Conservation (phyloP, 2,113 vertebrate species). For the Sisor rabdophorus region DNA sequence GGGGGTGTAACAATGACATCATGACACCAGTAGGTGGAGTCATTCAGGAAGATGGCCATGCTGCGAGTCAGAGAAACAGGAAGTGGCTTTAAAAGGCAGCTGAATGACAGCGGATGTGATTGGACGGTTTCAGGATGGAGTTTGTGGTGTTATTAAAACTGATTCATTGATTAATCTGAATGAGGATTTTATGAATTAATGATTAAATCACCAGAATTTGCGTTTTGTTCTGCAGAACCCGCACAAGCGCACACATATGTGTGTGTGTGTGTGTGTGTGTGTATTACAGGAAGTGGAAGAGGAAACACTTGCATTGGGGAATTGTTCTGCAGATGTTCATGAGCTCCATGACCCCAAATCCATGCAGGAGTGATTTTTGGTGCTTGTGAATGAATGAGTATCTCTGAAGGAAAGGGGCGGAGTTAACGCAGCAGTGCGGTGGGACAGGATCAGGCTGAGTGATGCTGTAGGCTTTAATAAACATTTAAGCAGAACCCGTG, state of each 20-base stretch:
- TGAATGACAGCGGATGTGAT: no score
- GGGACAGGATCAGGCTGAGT: neutral
- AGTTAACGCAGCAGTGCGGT: neutral
- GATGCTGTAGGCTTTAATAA: neutral
- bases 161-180: neutral
- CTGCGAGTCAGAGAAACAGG: neutral
- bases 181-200: neutral
- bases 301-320: neutral
- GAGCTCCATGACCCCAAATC: neutral
- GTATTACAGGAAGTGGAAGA: conserved; percentile 7
- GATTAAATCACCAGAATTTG: neutral
- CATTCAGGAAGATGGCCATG: no score
- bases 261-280: no score
- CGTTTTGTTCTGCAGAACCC: neutral
- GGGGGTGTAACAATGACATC: no score
- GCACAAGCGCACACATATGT: neutral
- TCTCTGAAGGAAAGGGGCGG: neutral
- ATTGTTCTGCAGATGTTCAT: conserved; percentile 21
- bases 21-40: no score
- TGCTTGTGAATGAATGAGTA: neutral
- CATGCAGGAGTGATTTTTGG: neutral
- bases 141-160: neutral
- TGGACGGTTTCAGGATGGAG: neutral
- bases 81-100: neutral
- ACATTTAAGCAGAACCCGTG: neutral